Evolutionary conservation across 2,113 vertebrate species (phyloP).

Genomic region (Erythrolamprus reginae): DNA sequence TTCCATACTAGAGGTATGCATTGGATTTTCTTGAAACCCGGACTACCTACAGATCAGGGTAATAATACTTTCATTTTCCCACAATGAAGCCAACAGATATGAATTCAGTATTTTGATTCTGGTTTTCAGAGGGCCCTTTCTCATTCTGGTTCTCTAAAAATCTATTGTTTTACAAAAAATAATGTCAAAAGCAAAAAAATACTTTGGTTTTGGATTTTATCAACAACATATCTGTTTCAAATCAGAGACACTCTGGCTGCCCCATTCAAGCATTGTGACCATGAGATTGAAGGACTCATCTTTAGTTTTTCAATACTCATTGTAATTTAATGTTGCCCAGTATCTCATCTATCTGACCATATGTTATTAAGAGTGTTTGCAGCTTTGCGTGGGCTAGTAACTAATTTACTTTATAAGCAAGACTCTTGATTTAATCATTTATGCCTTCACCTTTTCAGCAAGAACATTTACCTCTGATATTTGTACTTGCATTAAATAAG

Average conservation of each 20-base stretch:
- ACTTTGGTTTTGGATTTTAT: background rate
- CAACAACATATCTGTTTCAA: background rate
- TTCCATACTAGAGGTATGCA: background rate
- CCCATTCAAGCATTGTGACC: background rate
- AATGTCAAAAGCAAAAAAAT: background rate
- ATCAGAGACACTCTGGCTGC: background rate
- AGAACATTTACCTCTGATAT: background rate
- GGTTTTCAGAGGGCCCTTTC: background rate
- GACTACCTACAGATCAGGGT: background rate
- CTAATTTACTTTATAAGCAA: background rate
- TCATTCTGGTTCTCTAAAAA: background rate
- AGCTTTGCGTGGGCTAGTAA: background rate
- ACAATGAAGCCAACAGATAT: background rate
- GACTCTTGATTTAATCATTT: background rate
- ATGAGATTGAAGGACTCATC: background rate
- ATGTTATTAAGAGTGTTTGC: background rate
- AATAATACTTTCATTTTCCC: background rate
- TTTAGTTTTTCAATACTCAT: background rate
- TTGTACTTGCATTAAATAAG: background rate
- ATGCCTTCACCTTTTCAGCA: background rate
- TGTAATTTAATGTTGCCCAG: background rate
- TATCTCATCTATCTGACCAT: background rate
- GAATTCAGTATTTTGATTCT: background rate
- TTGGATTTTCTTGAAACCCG: background rate
- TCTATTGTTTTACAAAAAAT: background rate